Evolutionary conservation across 2,888 invertebrate species (phyloP).

Genomic region (Mythimna impura): DNA sequence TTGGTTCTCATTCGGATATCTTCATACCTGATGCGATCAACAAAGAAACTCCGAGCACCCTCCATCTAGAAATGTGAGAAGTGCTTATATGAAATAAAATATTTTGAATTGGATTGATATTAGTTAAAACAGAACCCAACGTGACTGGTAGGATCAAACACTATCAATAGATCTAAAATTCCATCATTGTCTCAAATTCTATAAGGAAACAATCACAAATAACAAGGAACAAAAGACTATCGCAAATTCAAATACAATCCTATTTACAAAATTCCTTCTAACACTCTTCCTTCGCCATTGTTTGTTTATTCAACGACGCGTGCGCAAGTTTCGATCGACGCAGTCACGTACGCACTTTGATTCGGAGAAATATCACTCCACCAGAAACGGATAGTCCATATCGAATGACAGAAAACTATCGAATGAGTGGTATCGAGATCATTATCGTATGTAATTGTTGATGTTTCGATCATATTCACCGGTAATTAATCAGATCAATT

Average conservation of each 20-base stretch:
- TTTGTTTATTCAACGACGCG: slow-evolving; percentile 61
- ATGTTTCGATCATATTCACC: slow-evolving; percentile 2
- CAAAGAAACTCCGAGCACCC: too few species aligned
- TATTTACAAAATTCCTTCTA: slow-evolving; percentile 55
- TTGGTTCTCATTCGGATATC: too few species aligned
- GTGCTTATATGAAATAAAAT: too few species aligned
- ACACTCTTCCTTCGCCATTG: slow-evolving; percentile 42
- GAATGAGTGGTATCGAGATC: slow-evolving; percentile 27
- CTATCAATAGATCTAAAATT: neutral
- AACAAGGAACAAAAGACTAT: slow-evolving; percentile 15
- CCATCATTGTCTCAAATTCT: neutral
- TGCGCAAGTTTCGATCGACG: slow-evolving; percentile 59
- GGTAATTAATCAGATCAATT: slow-evolving; percentile 33
- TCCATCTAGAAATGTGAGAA: too few species aligned
- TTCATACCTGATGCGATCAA: too few species aligned
- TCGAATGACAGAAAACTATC: slow-evolving; percentile 32
- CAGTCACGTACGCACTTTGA: slow-evolving; percentile 60
- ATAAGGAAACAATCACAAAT: neutral
- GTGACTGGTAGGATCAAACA: too few species aligned
- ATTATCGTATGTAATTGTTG: slow-evolving; percentile 22
- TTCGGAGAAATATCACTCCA: slow-evolving; percentile 53
- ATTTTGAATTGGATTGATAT: too few species aligned
- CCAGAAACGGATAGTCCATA: slow-evolving; percentile 31
- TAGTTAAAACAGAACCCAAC: neutral
- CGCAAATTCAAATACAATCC: too few species aligned